A percentile compares a stretch with the other conserved stretches of the same genome.
Evolutionary conservation across 2,888 invertebrate genomes (phyloP).

Genomic region (Elaeidobius kamerunicus): DNA sequence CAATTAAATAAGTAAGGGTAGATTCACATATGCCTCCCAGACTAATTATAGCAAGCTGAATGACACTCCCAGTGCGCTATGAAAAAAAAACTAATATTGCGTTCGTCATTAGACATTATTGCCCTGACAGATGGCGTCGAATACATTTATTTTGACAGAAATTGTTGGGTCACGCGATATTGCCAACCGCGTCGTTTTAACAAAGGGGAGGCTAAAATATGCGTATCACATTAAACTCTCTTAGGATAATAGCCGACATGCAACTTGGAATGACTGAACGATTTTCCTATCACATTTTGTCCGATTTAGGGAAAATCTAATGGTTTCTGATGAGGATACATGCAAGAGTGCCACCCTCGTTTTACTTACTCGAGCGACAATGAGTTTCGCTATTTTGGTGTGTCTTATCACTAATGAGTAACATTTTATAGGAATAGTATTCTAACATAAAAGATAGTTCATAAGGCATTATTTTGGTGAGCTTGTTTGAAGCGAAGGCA

Average conservation of each 20-base stretch:
- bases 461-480: too few relatives aligned
- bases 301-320: too few relatives aligned
- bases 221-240: slow-evolving; percentile 18
- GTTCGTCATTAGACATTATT: slow-evolving; percentile 11
- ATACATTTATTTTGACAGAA: slow-evolving; percentile 26
- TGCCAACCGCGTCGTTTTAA: slow-evolving; percentile 5
- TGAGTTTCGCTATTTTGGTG: too few relatives aligned
- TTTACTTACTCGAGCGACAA: too few relatives aligned
- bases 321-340: too few relatives aligned
- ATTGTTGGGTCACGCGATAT: slow-evolving; percentile 26
- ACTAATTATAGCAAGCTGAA: background rate
- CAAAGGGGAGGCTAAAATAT: slow-evolving; percentile 17
- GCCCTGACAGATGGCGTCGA: slow-evolving; percentile 23
- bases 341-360: too few relatives aligned
- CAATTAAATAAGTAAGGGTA: background rate
- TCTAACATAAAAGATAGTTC: too few relatives aligned
- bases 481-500: too few relatives aligned
- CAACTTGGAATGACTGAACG: slow-evolving; percentile 19
- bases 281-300: slow-evolving; percentile 11
- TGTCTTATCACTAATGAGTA: too few relatives aligned
- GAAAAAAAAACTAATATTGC: slow-evolving; percentile 2
- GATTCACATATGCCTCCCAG: background rate
- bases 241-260: slow-evolving; percentile 20
- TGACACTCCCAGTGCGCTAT: background rate
- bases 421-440: too few relatives aligned